phyloP scores from a whole-genome alignment of 2,888 invertebrate genomes.

The Stenchaetothrips biformis region DNA sequence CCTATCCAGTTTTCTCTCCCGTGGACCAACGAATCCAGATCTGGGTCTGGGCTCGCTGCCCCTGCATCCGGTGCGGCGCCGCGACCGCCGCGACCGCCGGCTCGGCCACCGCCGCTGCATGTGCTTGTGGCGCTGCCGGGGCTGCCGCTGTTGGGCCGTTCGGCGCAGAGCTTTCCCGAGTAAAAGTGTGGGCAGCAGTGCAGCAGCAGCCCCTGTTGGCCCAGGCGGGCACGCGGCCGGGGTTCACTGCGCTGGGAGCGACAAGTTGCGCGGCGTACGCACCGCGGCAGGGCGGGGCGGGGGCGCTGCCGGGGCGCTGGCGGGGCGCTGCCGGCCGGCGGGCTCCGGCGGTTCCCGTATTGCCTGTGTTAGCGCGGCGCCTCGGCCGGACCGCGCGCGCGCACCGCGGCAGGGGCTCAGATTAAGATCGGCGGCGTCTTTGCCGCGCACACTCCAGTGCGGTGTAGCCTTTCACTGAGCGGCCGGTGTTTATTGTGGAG shows the following conservation, averaged over 20 bases:
- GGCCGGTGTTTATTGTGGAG: too few relatives aligned
- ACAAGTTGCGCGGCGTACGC: not conserved
- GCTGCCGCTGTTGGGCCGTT: not conserved
- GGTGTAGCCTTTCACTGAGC: too few relatives aligned
- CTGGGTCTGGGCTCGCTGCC: not conserved
- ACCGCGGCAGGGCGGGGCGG: not conserved
- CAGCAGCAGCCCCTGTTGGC: not conserved
- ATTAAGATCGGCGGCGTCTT: too few relatives aligned
- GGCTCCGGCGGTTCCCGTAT: too few relatives aligned
- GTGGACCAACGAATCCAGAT: constrained; percentile 14
- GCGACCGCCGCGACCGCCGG: not conserved
- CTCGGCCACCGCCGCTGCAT: not conserved
- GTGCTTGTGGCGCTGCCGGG: not conserved
- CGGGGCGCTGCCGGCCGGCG: too few relatives aligned
- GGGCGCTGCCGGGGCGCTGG: not conserved
- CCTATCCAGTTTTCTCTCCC: constrained; percentile 15
- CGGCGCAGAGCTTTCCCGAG: not conserved
- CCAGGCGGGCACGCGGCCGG: not conserved
- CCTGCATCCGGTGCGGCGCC: constrained; percentile 11
- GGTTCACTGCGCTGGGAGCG: not conserved
- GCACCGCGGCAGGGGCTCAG: too few relatives aligned
- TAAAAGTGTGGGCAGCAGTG: not conserved
- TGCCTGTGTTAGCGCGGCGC: too few relatives aligned
- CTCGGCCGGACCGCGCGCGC: too few relatives aligned
- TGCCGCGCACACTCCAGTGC: too few relatives aligned